Conservation (phyloP, 2,888 invertebrate species). For the Ecliptopera silaceata region DNA sequence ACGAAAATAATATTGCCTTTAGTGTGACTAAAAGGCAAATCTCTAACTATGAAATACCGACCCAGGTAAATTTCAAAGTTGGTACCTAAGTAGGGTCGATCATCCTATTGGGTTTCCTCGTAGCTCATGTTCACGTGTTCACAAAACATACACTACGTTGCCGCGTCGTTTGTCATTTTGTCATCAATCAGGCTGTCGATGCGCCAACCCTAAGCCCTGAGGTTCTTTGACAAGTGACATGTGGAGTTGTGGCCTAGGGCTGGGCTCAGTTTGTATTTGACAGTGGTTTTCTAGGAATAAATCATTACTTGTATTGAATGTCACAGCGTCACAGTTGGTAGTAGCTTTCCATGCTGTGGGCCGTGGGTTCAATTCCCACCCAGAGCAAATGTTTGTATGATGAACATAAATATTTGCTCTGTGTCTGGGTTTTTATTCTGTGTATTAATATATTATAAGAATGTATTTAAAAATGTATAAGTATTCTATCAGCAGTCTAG, state of each 20-base stretch:
- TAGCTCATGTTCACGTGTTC: constrained; percentile 12
- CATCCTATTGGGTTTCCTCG: constrained; percentile 11
- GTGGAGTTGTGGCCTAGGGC: neutral
- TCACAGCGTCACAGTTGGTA: too few relatives aligned
- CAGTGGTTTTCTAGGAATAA: constrained; percentile 5
- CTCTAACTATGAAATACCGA: constrained; percentile 1
- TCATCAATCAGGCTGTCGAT: constrained; percentile 36
- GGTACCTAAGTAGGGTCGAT: constrained; percentile 15
- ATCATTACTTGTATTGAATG: too few relatives aligned
- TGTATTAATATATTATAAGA: too few relatives aligned
- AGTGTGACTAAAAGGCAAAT: neutral
- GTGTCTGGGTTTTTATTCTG: too few relatives aligned
- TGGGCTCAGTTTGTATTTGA: neutral
- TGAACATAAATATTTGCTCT: too few relatives aligned
- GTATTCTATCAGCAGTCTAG: too few relatives aligned
- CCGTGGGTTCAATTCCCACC: too few relatives aligned
- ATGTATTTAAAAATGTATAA: too few relatives aligned
- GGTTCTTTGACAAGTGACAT: constrained; percentile 22
- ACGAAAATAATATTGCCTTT: neutral
- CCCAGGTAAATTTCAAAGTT: constrained; percentile 12
- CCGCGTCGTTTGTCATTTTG: constrained; percentile 20
- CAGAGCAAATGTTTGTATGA: too few relatives aligned
- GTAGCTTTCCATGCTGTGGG: too few relatives aligned
- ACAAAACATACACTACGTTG: constrained; percentile 25
- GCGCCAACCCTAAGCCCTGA: constrained; percentile 26